These are phyloP conservation scores for Halcyon badia DNA, from an alignment of 2,797 vertebrate genomes.

Conservation along the genomic window DNA sequence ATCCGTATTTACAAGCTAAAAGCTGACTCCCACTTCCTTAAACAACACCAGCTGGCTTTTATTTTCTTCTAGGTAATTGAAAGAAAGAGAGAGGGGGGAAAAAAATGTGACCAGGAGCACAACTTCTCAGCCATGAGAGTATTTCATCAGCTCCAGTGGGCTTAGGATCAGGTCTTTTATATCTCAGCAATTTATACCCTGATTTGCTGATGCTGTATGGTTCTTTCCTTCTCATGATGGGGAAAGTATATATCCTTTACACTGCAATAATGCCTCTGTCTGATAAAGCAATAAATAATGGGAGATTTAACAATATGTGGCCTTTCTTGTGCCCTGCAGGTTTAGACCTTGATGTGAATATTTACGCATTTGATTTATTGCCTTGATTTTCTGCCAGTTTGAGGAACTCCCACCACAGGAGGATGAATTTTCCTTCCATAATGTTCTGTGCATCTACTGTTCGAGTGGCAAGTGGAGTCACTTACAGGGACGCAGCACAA, in stretches of 20 bases:
- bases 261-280: not conserved
- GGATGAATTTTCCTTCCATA: not conserved
- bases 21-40: not conserved
- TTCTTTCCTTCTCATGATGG: not conserved
- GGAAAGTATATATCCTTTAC: not conserved
- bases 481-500: not conserved
- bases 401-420: not conserved
- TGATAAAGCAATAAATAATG: conserved; percentile 28
- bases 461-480: not conserved
- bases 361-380: not conserved
- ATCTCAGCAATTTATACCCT: not conserved
- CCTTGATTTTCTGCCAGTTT: conserved; percentile 11
- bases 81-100: not conserved
- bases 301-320: not conserved
- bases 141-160: not conserved
- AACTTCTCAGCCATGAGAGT: not conserved
- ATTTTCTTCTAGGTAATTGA: not conserved
- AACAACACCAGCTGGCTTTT: not conserved
- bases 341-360: not conserved
- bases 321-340: not conserved
- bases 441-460: not conserved
- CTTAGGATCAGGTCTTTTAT: not conserved
- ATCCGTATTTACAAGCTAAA: not conserved
- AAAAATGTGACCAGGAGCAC: not conserved
- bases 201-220: not conserved